phyloP scores from a whole-genome alignment of 2,113 vertebrate genomes.

The Pachyramphus minor region DNA sequence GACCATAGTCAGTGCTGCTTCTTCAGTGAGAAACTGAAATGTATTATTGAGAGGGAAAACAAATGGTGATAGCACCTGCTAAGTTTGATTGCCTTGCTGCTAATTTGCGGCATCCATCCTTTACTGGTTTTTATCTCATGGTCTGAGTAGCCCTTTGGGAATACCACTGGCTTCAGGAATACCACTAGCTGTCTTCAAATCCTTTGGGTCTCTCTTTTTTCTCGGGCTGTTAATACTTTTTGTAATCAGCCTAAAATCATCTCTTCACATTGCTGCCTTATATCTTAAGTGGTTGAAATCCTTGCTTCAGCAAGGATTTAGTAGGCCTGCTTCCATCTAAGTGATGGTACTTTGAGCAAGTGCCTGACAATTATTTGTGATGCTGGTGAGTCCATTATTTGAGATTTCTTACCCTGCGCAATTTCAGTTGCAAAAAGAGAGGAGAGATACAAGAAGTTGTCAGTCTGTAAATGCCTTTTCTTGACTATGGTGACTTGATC shows the following conservation, averaged over 20 bases:
- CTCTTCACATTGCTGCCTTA: not conserved
- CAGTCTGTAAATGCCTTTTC: not conserved
- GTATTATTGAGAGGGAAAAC: not conserved
- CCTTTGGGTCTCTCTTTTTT: not conserved
- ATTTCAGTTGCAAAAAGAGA: not conserved
- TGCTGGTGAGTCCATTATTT: not conserved
- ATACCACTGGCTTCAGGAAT: too few relatives aligned
- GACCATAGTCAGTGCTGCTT: not conserved
- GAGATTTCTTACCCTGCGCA: not conserved
- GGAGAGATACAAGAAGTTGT: not conserved
- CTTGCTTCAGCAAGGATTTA: not conserved
- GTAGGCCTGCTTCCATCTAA: not conserved
- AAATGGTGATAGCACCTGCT: not conserved
- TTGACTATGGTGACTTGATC: not conserved
- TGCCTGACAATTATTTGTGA: not conserved
- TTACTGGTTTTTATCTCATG: not conserved
- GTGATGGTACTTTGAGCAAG: not conserved
- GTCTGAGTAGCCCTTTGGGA: not conserved
- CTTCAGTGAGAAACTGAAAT: not conserved
- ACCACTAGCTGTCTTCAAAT: not conserved
- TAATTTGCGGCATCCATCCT: not conserved
- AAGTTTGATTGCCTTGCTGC: not conserved
- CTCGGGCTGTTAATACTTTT: not conserved
- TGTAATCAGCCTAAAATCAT: not conserved
- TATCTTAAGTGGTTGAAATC: not conserved